Conservation (phyloP, 2,888 invertebrate genomes). For the Agrotis puta region DNA sequence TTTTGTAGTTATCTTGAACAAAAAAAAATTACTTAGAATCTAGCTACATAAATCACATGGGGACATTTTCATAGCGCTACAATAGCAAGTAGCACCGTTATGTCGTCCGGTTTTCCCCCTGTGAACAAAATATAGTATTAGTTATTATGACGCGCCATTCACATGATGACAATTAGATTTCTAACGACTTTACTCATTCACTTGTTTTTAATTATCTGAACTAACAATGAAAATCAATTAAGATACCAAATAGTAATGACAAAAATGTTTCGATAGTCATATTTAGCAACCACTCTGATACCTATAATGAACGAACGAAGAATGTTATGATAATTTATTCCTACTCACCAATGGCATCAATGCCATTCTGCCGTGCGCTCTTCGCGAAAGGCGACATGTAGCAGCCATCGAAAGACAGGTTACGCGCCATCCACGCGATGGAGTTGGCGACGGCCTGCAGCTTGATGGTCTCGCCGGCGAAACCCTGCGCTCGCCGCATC, state of each 20-base stretch:
- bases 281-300: not conserved
- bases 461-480: slow-evolving; percentile 92
- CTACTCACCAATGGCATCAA: slow-evolving; percentile 95
- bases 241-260: slow-evolving; percentile 1
- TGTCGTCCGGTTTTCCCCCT: slow-evolving; percentile 99
- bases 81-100: slow-evolving; percentile 98
- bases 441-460: slow-evolving; percentile 98
- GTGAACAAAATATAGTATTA: slow-evolving; percentile 81
- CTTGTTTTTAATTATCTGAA: not conserved
- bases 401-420: slow-evolving; percentile 97
- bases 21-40: slow-evolving; percentile 77
- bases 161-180: not conserved
- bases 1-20: slow-evolving; percentile 77
- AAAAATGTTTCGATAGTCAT: not conserved
- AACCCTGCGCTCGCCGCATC: slow-evolving; percentile 92
- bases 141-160: slow-evolving; percentile 53
- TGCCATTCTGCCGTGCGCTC: slow-evolving; percentile 98
- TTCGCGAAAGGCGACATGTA: slow-evolving; percentile 99
- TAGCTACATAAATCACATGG: slow-evolving; percentile 81
- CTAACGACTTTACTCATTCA: not conserved
- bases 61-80: slow-evolving; percentile 94
- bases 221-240: slow-evolving; percentile 6
- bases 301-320: not conserved
- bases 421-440: slow-evolving; percentile 98
- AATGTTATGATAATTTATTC: not conserved